A percentile compares a stretch with the other conserved stretches of the same genome.
phyloP scores from a whole-genome alignment of 2,113 vertebrate species.

The Apistogramma diplotaenia region DNA sequence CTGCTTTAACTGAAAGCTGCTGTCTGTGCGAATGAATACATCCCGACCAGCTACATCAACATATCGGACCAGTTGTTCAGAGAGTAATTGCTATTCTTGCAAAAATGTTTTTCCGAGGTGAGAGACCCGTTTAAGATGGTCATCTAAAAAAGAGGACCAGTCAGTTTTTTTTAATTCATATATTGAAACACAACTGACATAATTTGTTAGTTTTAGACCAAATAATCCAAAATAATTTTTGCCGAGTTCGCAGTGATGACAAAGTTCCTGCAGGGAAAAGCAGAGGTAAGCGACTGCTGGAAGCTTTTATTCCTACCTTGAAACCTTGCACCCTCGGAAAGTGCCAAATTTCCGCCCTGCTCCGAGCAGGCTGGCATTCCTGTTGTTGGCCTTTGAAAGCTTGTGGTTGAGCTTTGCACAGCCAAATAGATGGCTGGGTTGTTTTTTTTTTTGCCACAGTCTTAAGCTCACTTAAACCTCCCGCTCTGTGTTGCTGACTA shows the following conservation, averaged over 20 bases:
- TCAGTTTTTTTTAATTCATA: background rate
- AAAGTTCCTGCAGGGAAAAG: slow-evolving; percentile 51
- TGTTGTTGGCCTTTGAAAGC: slow-evolving; percentile 16
- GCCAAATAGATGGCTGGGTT: slow-evolving; percentile 20
- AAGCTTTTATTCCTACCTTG: slow-evolving; percentile 24
- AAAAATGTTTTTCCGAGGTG: slow-evolving; percentile 30
- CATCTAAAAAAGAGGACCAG: background rate
- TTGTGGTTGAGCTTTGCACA: slow-evolving; percentile 29
- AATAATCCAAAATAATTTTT: slow-evolving; percentile 33
- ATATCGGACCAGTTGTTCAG: slow-evolving; percentile 23
- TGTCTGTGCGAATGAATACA: background rate
- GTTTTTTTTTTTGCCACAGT: slow-evolving; percentile 24
- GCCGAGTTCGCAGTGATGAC: slow-evolving; percentile 54
- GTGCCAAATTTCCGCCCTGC: slow-evolving; percentile 55
- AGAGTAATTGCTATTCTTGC: slow-evolving; percentile 26
- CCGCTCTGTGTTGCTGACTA: slow-evolving; percentile 9
- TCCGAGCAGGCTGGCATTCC: slow-evolving; percentile 15
- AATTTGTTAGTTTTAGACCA: slow-evolving; percentile 53
- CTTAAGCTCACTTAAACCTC: slow-evolving; percentile 13
- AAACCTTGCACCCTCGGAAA: slow-evolving; percentile 43
- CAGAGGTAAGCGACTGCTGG: slow-evolving; percentile 24
- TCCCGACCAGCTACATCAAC: slow-evolving; percentile 21
- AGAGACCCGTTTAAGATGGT: slow-evolving; percentile 30
- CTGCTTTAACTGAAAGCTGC: slow-evolving; percentile 6
- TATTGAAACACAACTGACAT: slow-evolving; percentile 51